phyloP scores from a whole-genome alignment of 2,113 vertebrate species.

The Cryptomyrus ogoouensis region DNA sequence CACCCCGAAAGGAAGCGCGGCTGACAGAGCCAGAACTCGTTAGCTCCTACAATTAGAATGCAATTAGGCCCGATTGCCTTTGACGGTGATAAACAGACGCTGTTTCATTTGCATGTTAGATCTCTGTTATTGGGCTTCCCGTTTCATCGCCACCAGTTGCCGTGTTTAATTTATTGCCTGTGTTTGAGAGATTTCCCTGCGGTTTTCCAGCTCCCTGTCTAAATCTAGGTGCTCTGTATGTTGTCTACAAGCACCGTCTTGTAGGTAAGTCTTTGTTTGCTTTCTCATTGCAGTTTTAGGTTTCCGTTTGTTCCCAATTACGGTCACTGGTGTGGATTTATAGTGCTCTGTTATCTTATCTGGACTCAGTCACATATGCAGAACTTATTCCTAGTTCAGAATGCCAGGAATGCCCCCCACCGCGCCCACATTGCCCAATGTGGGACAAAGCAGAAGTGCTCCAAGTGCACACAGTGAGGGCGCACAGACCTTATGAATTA shows the following conservation, averaged over 20 bases:
- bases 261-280: conserved; percentile 35
- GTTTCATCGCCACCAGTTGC: conserved; percentile 49
- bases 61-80: conserved; percentile 26
- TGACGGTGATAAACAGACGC: conserved; percentile 13
- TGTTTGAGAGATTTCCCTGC: conserved; percentile 56
- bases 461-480: background rate
- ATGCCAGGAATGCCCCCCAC: background rate
- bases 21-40: background rate
- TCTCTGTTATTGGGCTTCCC: conserved; percentile 46
- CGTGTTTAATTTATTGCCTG: conserved; percentile 55
- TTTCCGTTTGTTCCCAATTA: conserved; percentile 54
- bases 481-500: background rate
- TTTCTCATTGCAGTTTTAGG: conserved; percentile 46
- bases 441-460: background rate
- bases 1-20: conserved; percentile 11
- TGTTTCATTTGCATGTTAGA: conserved; percentile 48
- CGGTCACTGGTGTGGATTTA: conserved; percentile 18
- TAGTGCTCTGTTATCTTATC: background rate
- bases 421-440: background rate
- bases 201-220: conserved; percentile 29
- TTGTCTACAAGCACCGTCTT: conserved; percentile 45
- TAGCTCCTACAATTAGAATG: conserved; percentile 23
- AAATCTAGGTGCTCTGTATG: conserved; percentile 48
- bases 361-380: background rate
- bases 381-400: background rate